Percentiles rank a stretch among this genome's conserved stretches.
phyloP scores from a whole-genome alignment of 2,888 invertebrate species.

The Oxystoma pomonae region DNA sequence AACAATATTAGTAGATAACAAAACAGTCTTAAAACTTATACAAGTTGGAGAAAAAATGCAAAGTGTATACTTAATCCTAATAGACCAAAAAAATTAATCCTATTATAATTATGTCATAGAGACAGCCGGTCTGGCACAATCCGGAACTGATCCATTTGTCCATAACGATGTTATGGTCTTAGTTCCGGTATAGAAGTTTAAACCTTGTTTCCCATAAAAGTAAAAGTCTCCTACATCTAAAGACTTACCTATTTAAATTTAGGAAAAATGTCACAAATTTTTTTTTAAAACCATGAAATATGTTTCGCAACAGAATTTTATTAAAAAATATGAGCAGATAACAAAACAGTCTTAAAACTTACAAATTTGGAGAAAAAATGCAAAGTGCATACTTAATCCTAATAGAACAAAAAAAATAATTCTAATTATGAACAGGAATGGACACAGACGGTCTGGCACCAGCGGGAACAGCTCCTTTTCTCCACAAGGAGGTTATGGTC shows the following conservation, averaged over 20 bases:
- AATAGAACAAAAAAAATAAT: too few species aligned
- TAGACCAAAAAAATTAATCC: too few species aligned
- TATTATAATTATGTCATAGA: constrained; percentile 46
- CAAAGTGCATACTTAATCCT: too few species aligned
- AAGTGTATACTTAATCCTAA: too few species aligned
- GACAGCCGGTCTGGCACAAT: constrained; percentile 36
- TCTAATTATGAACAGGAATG: constrained; percentile 46
- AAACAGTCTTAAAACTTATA: too few species aligned
- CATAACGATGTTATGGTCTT: constrained; percentile 97
- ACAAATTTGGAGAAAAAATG: too few species aligned
- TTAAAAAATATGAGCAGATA: too few species aligned
- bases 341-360: too few species aligned
- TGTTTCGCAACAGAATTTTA: too few species aligned
- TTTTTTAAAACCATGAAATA: too few species aligned
- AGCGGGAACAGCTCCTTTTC: constrained; percentile 37
- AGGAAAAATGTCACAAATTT: constrained; percentile 96
- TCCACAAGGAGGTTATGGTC: constrained; percentile 94
- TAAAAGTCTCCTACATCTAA: constrained; percentile 90
- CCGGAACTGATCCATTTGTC: constrained; percentile 48
- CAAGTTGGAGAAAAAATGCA: too few species aligned
- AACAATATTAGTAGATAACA: too few species aligned
- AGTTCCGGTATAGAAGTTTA: constrained; percentile 95
- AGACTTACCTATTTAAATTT: constrained; percentile 94
- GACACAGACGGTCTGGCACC: constrained; percentile 39
- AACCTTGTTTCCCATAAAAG: constrained; percentile 96